phyloP scores from a whole-genome alignment of 2,113 vertebrate genomes.

The Daubentonia madagascariensis region DNA sequence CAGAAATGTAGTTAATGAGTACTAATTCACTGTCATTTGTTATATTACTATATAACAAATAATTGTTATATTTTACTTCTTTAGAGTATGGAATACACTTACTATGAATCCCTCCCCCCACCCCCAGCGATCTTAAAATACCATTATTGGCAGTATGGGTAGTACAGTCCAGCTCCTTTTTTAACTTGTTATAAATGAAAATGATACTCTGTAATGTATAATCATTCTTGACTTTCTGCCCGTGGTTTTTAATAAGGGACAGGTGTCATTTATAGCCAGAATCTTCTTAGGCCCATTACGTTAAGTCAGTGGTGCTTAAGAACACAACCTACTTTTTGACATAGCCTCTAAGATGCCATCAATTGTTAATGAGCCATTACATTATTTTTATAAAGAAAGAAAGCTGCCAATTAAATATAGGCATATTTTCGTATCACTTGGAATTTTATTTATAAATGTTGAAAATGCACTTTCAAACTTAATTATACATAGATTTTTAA shows the following conservation, averaged over 20 bases:
- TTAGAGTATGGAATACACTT: background rate
- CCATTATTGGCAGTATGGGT: background rate
- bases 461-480: background rate
- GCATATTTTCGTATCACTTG: background rate
- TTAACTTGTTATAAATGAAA: slow-evolving; percentile 23
- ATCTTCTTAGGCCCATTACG: background rate
- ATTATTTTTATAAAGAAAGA: background rate
- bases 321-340: background rate
- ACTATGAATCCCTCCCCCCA: too few species aligned
- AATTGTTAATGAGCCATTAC: background rate
- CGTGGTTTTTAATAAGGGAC: background rate
- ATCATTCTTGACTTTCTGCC: slow-evolving; percentile 19
- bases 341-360: background rate
- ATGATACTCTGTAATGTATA: background rate
- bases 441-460: slow-evolving; percentile 40
- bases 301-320: background rate
- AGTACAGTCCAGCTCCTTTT: background rate
- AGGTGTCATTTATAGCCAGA: background rate
- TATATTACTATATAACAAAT: slow-evolving; percentile 4
- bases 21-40: background rate
- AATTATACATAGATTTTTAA: background rate
- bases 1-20: background rate
- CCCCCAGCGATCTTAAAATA: background rate
- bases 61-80: background rate
- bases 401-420: background rate